These are phyloP conservation scores for Nibea coibor DNA, from an alignment of 2,113 vertebrate species.

Conservation along the genomic window DNA sequence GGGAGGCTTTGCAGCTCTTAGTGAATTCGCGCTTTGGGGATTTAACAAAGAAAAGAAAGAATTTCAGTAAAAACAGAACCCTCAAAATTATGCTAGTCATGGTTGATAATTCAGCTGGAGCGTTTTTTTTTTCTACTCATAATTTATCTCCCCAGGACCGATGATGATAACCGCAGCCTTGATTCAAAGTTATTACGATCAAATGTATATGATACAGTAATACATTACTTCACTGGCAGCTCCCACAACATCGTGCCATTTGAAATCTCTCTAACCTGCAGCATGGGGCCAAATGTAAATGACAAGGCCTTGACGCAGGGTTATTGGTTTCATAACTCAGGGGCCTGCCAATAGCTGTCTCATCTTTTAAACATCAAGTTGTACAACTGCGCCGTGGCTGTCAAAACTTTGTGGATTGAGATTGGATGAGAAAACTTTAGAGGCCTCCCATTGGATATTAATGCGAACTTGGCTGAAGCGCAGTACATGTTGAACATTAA, in stretches of 20 bases:
- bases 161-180: constrained; percentile 36
- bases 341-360: constrained; percentile 72
- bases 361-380: constrained; percentile 78
- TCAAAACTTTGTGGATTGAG: constrained; percentile 67
- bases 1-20: background rate
- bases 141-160: constrained; percentile 25
- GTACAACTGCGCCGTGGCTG: constrained; percentile 58
- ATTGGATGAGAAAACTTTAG: constrained; percentile 51
- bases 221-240: constrained; percentile 39
- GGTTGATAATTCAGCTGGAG: constrained; percentile 54
- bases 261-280: constrained; percentile 56
- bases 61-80: background rate
- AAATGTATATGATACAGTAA: constrained; percentile 41
- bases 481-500: constrained; percentile 6
- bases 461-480: constrained; percentile 12
- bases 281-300: constrained; percentile 68
- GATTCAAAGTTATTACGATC: constrained; percentile 28
- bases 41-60: constrained; percentile 33
- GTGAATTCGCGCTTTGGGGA: constrained; percentile 6
- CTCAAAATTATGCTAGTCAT: constrained; percentile 1
- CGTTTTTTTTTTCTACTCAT: background rate
- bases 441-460: constrained; percentile 16
- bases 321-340: constrained; percentile 78
- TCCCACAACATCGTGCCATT: constrained; percentile 41
- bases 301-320: constrained; percentile 59